Evolutionary conservation across 2,888 invertebrate species (phyloP), one percentile per base, ranked within the genome.

Genomic region (Scelioninae gen. 1): DNA sequence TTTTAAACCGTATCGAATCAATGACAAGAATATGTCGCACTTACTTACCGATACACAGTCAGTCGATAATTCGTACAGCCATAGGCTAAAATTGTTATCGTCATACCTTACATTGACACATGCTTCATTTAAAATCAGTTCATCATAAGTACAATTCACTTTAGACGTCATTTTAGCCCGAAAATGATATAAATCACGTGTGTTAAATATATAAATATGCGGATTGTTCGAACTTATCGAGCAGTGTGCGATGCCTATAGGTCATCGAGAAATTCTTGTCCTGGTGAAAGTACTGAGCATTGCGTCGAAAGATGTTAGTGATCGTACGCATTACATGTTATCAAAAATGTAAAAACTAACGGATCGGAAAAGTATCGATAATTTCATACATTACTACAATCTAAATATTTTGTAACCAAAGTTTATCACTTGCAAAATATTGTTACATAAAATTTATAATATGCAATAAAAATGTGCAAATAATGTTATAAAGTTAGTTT

Each of bases 31-130:
- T 71, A 55, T 43, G 23, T 45, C 16, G 10, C 47, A 38, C 23
- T 1, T 65, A 93, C 94, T 94, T 92, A 96, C 96, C 92, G 94
- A 93, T 88, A 95, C 94, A 88, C 96, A 96, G 87, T 96, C 95
- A 71, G 95, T 94, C 15, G 95, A 95, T 0, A 96, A 94, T 23
- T 94, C 93, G 88, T 96, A 96, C 5, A 96, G 92, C 88, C 94
- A 94, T 10, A 93, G 92, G 76, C 66, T 84, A 86, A 85, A 62
- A 88, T 87, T n/a, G 85, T 86, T 13, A 90, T 93, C 13, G 88
- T 90, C 38, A 94, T 92, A 75, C 93, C 92, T 87, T 94, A 92
- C 72, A 23, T 81, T 60, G 7, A 91, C 91, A 87, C 95, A 96
- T 0, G 96, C 96, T 92, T 96, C 93, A 88, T 96, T 96, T 88